Evolutionary conservation across 1,140 invertebrate species (phyloP).

Genomic region (Aphelinus atriplicis): DNA sequence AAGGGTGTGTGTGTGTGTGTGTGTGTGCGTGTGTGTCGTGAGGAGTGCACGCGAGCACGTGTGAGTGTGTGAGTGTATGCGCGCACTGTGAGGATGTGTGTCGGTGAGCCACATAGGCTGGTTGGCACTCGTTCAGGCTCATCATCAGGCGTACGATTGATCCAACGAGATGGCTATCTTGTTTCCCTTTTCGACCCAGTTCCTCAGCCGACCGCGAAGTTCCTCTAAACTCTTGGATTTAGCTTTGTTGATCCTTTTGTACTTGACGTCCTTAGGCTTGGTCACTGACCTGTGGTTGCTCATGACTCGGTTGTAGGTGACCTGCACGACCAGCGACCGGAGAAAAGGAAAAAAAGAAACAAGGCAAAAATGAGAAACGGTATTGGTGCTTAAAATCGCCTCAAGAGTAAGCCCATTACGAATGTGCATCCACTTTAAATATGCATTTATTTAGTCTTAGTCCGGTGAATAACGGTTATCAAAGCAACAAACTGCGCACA

Average conservation of each 20-base stretch:
- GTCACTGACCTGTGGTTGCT: slow-evolving; percentile 89
- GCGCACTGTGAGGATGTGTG: not conserved
- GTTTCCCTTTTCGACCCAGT: slow-evolving; percentile 84
- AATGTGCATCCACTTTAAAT: no score
- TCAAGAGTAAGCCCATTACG: no score
- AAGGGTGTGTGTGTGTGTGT: not conserved
- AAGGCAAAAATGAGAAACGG: not conserved
- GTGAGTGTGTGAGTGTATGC: not conserved
- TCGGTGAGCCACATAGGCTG: not conserved
- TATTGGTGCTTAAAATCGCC: not conserved
- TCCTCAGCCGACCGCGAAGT: slow-evolving; percentile 80
- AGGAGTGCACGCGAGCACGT: not conserved
- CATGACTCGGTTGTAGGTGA: slow-evolving; percentile 88
- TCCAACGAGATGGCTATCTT: slow-evolving; percentile 70
- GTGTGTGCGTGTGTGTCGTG: not conserved
- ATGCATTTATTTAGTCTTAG: no score
- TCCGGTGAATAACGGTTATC: no score
- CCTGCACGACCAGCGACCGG: slow-evolving; percentile 58
- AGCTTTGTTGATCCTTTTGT: slow-evolving; percentile 89
- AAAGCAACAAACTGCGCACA: no score
- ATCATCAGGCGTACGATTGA: slow-evolving; percentile 57
- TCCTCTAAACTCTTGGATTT: slow-evolving; percentile 90
- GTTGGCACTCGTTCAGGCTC: slow-evolving; percentile 31
- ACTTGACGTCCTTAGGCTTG: slow-evolving; percentile 90
- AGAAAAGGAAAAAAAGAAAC: slow-evolving; percentile 6